Conservation (phyloP, 92 coral and sea anemone genomes). For the Chrysogorgia sp. region DNA sequence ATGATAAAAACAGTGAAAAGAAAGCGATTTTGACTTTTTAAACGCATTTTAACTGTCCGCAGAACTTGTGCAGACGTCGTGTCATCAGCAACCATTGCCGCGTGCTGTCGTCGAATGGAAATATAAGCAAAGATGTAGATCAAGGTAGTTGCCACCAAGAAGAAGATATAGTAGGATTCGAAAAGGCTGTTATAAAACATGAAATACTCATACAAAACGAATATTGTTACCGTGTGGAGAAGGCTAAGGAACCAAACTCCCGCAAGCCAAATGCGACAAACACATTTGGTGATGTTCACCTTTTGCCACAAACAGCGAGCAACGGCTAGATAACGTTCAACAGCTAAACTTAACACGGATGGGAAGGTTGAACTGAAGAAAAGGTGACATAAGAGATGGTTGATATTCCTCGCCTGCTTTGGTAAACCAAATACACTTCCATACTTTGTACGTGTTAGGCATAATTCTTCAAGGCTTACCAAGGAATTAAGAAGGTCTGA, state of each 20-base stretch:
- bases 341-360: constrained; percentile 1
- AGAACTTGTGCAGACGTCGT: neutral
- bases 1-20: neutral
- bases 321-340: constrained; percentile 1
- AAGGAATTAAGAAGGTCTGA: no score
- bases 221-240: neutral
- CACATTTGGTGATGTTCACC: neutral
- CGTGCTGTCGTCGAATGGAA: neutral
- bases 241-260: neutral
- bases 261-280: constrained; percentile 3
- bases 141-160: neutral
- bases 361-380: neutral
- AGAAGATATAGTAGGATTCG: neutral
- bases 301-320: constrained; percentile 10
- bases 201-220: no score
- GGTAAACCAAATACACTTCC: no score
- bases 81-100: neutral
- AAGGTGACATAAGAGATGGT: no score
- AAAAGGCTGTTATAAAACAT: no score
- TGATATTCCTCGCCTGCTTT: no score
- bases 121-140: neutral
- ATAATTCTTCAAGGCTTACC: no score
- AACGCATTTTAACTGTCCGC: neutral
- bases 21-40: constrained; percentile 13
- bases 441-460: no score